phyloP scores from a whole-genome alignment of 1,140 invertebrate species.

The Bombus affinis region DNA sequence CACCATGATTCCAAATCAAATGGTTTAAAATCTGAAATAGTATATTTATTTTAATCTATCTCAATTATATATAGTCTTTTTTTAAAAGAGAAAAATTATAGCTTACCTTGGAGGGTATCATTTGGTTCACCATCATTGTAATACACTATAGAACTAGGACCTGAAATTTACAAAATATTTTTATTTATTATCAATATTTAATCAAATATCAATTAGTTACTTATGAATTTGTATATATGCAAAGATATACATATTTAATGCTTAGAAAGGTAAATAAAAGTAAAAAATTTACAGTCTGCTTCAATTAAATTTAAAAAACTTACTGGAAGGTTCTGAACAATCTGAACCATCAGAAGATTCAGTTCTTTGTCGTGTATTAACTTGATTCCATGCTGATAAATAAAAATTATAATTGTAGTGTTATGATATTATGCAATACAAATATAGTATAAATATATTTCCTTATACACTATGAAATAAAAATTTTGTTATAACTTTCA shows the following conservation, averaged over 20 bases:
- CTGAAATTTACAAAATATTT: constrained; percentile 59
- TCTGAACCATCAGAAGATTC: constrained; percentile 72
- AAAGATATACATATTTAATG: neutral
- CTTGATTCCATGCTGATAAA: constrained; percentile 77
- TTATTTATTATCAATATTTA: constrained; percentile 26
- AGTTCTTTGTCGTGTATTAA: constrained; percentile 70
- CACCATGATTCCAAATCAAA: constrained; percentile 95
- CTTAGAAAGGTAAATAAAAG: neutral
- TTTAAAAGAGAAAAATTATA: neutral
- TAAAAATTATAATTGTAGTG: constrained; percentile 33
- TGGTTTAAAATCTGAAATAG: constrained; percentile 89
- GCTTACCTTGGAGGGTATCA: constrained; percentile 84
- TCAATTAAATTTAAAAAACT: constrained; percentile 39
- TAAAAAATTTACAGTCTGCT: neutral
- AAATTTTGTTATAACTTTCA: constrained; percentile 6
- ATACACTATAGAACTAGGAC: constrained; percentile 83
- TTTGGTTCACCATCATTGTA: constrained; percentile 89
- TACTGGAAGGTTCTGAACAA: constrained; percentile 70
- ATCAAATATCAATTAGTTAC: neutral
- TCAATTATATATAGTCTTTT: neutral
- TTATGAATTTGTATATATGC: neutral
- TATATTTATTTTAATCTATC: constrained; percentile 16
- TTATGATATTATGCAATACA: constrained; percentile 11
- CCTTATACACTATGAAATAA: neutral
- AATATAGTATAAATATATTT: neutral